These are phyloP conservation scores for Notospermus geniculatus DNA, from an alignment of 1,140 invertebrate genomes.

Conservation along the genomic window DNA sequence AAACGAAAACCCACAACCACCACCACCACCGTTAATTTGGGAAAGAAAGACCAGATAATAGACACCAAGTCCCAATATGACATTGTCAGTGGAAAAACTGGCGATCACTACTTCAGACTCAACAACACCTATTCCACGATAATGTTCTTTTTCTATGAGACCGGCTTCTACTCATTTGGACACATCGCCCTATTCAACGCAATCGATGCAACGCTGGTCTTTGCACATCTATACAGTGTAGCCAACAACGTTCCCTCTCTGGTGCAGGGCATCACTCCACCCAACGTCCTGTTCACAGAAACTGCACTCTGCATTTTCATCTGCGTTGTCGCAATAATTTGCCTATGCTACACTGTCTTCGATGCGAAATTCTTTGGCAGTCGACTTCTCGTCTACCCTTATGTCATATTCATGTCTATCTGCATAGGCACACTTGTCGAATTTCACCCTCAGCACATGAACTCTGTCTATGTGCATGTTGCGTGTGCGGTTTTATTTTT, in stretches of 20 bases:
- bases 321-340: neutral
- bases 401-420: conserved; percentile 1
- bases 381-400: conserved; percentile 8
- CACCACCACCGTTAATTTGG: conserved; percentile 1
- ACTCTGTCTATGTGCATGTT: conserved; percentile 2
- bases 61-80: conserved; percentile 9
- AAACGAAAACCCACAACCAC: neutral
- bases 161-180: conserved; percentile 8
- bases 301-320: conserved; percentile 6
- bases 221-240: conserved; percentile 10
- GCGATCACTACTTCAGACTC: conserved; percentile 6
- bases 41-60: neutral
- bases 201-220: conserved; percentile 5
- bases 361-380: conserved; percentile 8
- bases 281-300: conserved; percentile 7
- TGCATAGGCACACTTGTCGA: neutral
- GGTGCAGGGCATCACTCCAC: conserved; percentile 7
- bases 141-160: conserved; percentile 11
- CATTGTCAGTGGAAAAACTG: conserved; percentile 7
- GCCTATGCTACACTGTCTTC: conserved; percentile 9
- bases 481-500: conserved; percentile 7
- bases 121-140: conserved; percentile 8
- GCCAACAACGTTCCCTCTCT: conserved; percentile 8
- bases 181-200: conserved; percentile 1
- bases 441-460: conserved; percentile 10